Percentiles rank a stretch among this genome's conserved stretches.
phyloP scores from a whole-genome alignment of 2,797 vertebrate genomes.

The Zalophus californianus region DNA sequence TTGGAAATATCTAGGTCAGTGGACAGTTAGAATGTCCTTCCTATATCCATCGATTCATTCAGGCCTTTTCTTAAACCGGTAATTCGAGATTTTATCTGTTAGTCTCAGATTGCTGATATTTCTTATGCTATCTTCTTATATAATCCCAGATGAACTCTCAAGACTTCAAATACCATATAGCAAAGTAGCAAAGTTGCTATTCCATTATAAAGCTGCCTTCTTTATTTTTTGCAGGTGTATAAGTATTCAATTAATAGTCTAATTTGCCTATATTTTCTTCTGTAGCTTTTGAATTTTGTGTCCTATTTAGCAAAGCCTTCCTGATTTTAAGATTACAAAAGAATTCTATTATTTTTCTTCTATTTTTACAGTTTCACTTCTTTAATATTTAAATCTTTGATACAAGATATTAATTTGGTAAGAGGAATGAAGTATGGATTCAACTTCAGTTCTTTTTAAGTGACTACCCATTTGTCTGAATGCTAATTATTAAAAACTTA shows the following conservation, averaged over 20 bases:
- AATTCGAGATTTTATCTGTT: not conserved
- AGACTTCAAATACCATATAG: not conserved
- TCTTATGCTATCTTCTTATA: not conserved
- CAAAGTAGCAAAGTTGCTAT: conserved; percentile 1
- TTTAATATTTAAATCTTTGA: not conserved
- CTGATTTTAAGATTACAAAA: conserved; percentile 11
- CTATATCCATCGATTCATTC: not conserved
- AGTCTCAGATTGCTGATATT: not conserved
- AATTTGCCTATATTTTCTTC: conserved; percentile 9
- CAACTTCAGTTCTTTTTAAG: conserved; percentile 7
- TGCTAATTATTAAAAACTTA: conserved; percentile 31
- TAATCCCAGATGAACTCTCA: not conserved
- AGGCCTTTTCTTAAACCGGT: not conserved
- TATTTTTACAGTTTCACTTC: not conserved
- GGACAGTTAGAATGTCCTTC: conserved; percentile 6
- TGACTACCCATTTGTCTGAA: not conserved
- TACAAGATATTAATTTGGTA: not conserved
- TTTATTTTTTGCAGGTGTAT: conserved; percentile 9
- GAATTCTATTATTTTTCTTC: not conserved
- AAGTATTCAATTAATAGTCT: conserved; percentile 26
- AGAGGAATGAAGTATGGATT: not conserved
- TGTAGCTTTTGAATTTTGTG: not conserved
- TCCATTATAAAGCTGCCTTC: not conserved
- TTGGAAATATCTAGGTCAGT: not conserved
- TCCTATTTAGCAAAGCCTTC: conserved; percentile 15